phyloP scores from a whole-genome alignment of 35 echinoderm and acorn worm species.

The Heliocidaris erythrogramma region DNA sequence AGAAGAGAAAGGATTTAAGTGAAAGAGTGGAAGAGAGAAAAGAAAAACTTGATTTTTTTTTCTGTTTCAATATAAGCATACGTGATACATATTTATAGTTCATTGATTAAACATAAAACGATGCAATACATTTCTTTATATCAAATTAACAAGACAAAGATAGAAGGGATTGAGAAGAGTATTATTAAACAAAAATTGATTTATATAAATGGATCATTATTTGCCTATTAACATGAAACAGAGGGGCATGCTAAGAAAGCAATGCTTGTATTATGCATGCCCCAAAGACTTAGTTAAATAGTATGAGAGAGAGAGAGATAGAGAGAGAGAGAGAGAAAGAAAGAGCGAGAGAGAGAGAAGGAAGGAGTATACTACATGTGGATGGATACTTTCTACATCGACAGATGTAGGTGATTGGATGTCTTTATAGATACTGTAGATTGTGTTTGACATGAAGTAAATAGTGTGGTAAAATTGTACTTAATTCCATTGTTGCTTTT shows the following conservation, averaged over 20 bases:
- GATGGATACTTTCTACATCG: neutral
- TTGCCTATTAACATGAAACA: too few relatives aligned
- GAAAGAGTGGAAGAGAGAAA: neutral
- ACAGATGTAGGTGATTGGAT: neutral
- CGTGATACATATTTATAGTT: too few relatives aligned
- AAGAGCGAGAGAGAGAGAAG: neutral
- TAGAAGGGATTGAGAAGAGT: too few relatives aligned
- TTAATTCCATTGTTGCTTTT: neutral
- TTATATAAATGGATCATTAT: too few relatives aligned
- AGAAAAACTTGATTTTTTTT: neutral
- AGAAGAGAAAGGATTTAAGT: neutral
- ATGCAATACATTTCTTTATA: too few relatives aligned
- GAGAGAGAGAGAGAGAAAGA: neutral
- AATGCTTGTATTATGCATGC: too few relatives aligned
- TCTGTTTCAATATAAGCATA: too few relatives aligned
- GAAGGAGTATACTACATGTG: neutral
- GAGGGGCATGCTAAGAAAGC: too few relatives aligned
- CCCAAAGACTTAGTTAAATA: too few relatives aligned
- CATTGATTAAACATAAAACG: too few relatives aligned
- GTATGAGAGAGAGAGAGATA: neutral
- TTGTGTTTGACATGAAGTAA: neutral
- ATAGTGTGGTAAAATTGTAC: neutral
- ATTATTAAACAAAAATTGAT: too few relatives aligned
- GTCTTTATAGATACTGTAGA: neutral
- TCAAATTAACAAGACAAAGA: too few relatives aligned